phyloP scores from a whole-genome alignment of 2,113 vertebrate species.

The Pycnonotus jocosus region DNA sequence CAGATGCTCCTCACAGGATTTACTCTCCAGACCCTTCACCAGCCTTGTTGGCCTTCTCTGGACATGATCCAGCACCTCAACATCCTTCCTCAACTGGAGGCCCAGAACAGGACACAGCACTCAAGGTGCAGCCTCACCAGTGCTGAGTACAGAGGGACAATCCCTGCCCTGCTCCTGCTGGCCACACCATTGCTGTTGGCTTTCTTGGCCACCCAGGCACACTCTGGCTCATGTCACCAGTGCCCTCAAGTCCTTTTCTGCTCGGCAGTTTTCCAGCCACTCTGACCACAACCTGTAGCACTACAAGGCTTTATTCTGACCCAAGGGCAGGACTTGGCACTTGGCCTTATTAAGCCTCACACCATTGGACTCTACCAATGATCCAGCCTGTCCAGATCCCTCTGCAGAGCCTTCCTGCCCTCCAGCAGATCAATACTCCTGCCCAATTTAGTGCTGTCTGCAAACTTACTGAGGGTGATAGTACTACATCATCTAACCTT shows the following conservation, averaged over 20 bases:
- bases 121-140: fast-evolving
- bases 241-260: background rate
- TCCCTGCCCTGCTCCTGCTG: fast-evolving
- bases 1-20: background rate
- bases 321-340: fast-evolving
- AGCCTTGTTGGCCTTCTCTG: background rate
- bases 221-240: background rate
- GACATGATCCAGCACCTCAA: fast-evolving
- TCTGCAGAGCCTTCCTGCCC: background rate
- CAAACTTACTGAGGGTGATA: background rate
- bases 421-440: background rate
- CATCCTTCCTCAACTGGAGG: background rate
- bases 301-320: fast-evolving
- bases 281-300: background rate
- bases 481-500: background rate
- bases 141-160: fast-evolving
- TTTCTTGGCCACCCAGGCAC: background rate
- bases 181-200: background rate
- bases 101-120: background rate
- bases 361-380: fast-evolving
- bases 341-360: background rate
- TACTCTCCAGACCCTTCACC: background rate
- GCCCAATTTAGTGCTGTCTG: too few species aligned
- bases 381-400: background rate
- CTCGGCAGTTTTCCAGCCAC: background rate